A percentile compares a stretch with the other conserved stretches of the same genome.
Evolutionary conservation across 2,797 vertebrate genomes (phyloP).

Genomic region (Otolemur crassicaudatus): DNA sequence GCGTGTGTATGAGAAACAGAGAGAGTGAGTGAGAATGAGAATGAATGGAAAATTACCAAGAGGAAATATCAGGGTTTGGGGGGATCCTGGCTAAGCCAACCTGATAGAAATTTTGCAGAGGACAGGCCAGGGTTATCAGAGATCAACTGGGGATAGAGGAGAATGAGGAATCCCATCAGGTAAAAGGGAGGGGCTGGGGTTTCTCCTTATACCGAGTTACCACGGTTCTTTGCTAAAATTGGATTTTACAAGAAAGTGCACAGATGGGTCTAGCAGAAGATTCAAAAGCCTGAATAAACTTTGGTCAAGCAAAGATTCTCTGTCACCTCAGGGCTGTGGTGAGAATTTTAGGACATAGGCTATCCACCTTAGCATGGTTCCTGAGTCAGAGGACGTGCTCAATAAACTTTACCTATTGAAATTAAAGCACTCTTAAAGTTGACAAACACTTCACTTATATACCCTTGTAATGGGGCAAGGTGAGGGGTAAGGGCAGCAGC

Average conservation of each 20-base stretch:
- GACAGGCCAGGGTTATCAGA: not conserved
- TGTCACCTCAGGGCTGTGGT: not conserved
- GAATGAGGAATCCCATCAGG: not conserved
- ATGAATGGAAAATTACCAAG: not conserved
- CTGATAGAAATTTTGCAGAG: not conserved
- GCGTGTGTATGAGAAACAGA: too few relatives aligned
- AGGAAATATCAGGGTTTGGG: not conserved
- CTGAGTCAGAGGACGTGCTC: not conserved
- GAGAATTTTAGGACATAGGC: not conserved
- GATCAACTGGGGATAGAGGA: not conserved
- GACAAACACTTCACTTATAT: not conserved
- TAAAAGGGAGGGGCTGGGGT: not conserved
- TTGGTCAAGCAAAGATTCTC: not conserved
- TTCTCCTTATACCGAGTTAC: not conserved
- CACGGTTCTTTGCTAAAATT: not conserved
- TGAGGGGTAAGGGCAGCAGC: too few relatives aligned
- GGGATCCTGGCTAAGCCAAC: not conserved
- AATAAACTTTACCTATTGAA: not conserved
- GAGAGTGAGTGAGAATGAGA: too few relatives aligned
- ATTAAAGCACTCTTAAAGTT: not conserved
- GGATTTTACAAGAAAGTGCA: not conserved
- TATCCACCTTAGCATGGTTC: not conserved
- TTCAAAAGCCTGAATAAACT: not conserved
- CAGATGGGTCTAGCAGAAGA: not conserved
- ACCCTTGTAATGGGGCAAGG: not conserved